Percentiles rank a stretch among this genome's conserved stretches.
Evolutionary conservation across 2,113 vertebrate genomes (phyloP).

Genomic region (Hypanus sabinus): DNA sequence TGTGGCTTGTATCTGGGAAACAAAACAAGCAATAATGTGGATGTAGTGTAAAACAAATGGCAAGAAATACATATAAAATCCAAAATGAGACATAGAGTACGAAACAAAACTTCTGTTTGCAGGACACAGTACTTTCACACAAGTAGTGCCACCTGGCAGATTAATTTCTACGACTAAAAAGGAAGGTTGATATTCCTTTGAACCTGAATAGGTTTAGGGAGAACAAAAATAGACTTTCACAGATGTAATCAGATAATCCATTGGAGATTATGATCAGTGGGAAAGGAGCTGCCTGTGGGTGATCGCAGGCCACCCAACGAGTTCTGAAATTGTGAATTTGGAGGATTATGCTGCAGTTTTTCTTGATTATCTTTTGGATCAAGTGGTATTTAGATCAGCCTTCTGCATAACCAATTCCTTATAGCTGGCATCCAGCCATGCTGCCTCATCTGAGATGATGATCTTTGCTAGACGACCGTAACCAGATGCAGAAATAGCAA

Average conservation of each 20-base stretch:
- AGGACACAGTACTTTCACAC: not conserved
- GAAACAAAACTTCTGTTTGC: not conserved
- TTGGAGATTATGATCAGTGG: not conserved
- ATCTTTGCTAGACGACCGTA: too few species aligned
- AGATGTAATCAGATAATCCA: not conserved
- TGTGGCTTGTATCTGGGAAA: not conserved
- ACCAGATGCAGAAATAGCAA: too few species aligned
- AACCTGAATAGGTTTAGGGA: not conserved
- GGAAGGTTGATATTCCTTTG: not conserved
- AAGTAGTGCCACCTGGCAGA: too few species aligned
- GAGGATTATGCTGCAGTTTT: not conserved
- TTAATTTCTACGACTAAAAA: not conserved
- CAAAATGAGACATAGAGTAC: not conserved
- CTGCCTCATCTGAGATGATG: too few species aligned
- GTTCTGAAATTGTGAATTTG: not conserved
- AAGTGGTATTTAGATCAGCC: not conserved
- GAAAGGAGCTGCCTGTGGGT: not conserved
- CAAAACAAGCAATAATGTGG: not conserved
- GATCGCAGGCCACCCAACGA: not conserved
- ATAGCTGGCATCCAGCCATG: too few species aligned
- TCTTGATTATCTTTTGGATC: not conserved
- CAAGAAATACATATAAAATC: not conserved
- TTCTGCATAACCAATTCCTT: not conserved
- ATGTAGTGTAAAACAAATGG: not conserved
- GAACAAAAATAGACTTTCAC: not conserved